A percentile compares a stretch with the other conserved stretches of the same genome.
phyloP scores from a whole-genome alignment of 2,113 vertebrate species.

The Podiceps cristatus region DNA sequence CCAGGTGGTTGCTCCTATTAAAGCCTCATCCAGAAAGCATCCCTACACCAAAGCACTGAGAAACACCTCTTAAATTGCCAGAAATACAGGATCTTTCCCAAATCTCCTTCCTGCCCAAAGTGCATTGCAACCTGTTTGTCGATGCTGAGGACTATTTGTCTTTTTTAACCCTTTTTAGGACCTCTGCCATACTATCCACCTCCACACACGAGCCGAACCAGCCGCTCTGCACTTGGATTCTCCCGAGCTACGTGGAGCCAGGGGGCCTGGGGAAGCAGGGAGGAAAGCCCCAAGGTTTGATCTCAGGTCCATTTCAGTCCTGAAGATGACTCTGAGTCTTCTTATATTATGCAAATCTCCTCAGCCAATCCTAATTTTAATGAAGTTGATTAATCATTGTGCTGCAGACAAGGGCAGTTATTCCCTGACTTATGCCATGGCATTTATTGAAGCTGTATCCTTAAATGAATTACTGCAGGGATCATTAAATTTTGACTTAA shows the following conservation, averaged over 20 bases:
- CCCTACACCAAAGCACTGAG: neutral
- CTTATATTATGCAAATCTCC: slow-evolving; percentile 52
- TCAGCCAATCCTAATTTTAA: slow-evolving; percentile 58
- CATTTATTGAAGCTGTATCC: slow-evolving; percentile 53
- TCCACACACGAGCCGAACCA: accelerated
- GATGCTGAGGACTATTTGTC: neutral
- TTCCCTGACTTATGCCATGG: slow-evolving; percentile 50
- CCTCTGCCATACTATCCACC: neutral
- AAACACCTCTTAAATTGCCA: neutral
- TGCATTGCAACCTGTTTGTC: neutral
- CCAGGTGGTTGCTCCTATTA: neutral
- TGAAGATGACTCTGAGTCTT: neutral
- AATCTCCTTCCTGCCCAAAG: neutral
- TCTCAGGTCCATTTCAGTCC: neutral
- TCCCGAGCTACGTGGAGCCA: neutral
- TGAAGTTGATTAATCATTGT: slow-evolving; percentile 60
- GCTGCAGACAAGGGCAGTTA: slow-evolving; percentile 45
- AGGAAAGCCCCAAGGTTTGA: neutral
- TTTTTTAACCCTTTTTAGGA: neutral
- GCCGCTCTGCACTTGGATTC: neutral
- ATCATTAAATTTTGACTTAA: slow-evolving; percentile 74
- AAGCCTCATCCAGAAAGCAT: neutral
- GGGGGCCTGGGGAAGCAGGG: neutral
- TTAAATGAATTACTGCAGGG: slow-evolving; percentile 70
- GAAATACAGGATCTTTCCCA: neutral